Base-by-base conservation (phyloP, 2,888 invertebrate genomes). In the Chorisops tibialis region DNA sequence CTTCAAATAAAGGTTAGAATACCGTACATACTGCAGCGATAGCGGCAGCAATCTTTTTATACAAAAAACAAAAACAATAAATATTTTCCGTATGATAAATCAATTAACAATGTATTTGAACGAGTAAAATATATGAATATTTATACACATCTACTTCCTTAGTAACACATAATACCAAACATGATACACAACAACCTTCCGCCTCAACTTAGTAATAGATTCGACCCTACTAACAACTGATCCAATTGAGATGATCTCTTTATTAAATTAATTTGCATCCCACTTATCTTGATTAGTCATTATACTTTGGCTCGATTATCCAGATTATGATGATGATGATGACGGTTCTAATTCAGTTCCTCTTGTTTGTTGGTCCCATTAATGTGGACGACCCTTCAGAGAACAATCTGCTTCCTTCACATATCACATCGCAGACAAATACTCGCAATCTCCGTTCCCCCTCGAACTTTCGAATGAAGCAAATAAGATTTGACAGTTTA, bases 201-300 rank as follows among this genome's bases (percentile, higher is more conserved):
- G 30, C 5, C 30, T 30, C 9, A 30, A 30, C 30, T 30, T 30
- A 30, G 30, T 9, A 30, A 30, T 30, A 30, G 30, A 30, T 30
- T 30, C 30, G 30, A 30, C 30, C 30, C 30, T 30, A 30, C 30
- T 30, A 30, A 30, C 30, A 30, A 30, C 30, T 9, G 30, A 30
- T 30, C 30, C 30, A 30, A 30, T 30, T 30, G 30, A 54, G 18
- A 43, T 56, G 56, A 62, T 59, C 59, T 39, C 24, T 30, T 52
- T 59, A 65, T 65, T 63, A 60, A 65, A 65, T 65, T 65, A 65
- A 65, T 65, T 65, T 61, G 65, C 65, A 62, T 65, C 63, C 59
- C 65, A 65, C 65, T 65, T 65, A 61, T 59, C 65, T 62, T 65
- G 65, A 65, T 65, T 63, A 63, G 62, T 65, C 48, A 65, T 65